Evolutionary conservation across 2,888 invertebrate species (phyloP), one percentile per base, ranked within the genome.

Genomic region (Leptinotarsa haldemani): DNA sequence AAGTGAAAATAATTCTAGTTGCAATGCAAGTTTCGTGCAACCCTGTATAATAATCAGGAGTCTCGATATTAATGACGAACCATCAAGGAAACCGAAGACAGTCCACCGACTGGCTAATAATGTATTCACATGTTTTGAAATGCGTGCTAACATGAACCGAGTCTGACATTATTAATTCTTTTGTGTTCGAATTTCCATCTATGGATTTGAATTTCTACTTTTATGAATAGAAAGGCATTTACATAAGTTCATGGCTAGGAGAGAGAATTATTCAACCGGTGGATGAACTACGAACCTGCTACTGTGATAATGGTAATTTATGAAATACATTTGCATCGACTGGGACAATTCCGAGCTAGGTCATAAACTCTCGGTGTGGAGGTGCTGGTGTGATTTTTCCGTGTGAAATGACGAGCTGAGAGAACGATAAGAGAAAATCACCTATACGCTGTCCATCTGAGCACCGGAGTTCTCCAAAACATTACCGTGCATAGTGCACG

Each of bases 231-330:
- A 78, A 70, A 63, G 68, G 40, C 73, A 83, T 83, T 83, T 79
- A 82, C 82, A 83, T 83, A 83, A 82, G 82, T 82, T 82, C 83
- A 83, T 77, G 83, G 82, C 78, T 79, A 53, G 68, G 25, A 67
- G 18, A 58, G 68, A 68, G 68, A 25, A 68, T 46, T 68, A 56
- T 56, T 46, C 47, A 53, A 63, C 22, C 46, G 64, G 63, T 67
- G 65, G 74, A 71, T 65, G 74, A 74, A 74, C 71, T 71, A 64
- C 63, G 71, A 71, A 75, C 75, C 75, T 75, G 75, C 75, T 71
- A 75, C 75, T 72, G 70, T 72, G 71, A 67, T 53, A 72, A 75
- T 75, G 75, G 22, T 70, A 72, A 75, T 75, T 72, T 69, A 69
- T 71, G 70, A 74, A 74, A 72, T 70, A 70, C 30, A 75, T 75